phyloP scores from a whole-genome alignment of 2,797 vertebrate genomes.

The Thamnophis elegans region DNA sequence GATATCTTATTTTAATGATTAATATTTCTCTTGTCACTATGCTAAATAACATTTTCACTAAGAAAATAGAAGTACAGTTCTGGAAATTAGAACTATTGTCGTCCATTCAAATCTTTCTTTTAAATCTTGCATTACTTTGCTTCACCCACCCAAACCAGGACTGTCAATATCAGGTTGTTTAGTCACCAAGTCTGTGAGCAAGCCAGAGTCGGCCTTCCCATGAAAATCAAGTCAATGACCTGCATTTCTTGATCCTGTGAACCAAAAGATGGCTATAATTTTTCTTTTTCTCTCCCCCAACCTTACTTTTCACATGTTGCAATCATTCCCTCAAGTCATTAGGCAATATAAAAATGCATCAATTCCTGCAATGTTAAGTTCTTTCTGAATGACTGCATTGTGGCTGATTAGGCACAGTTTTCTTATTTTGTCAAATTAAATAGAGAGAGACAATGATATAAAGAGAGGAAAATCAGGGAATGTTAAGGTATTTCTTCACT shows the following conservation, averaged over 20 bases:
- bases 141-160: conserved; percentile 75
- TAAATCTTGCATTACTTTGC: conserved; percentile 83
- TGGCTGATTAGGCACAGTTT: conserved; percentile 86
- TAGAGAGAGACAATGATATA: conserved; percentile 67
- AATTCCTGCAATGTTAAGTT: conserved; percentile 83
- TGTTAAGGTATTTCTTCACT: conserved; percentile 82
- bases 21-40: conserved; percentile 38
- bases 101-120: conserved; percentile 84
- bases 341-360: conserved; percentile 86
- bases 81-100: conserved; percentile 91
- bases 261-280: conserved; percentile 81
- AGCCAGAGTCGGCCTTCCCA: conserved; percentile 86
- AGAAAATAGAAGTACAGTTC: conserved; percentile 53
- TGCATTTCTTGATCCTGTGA: conserved; percentile 80
- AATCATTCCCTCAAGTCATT: conserved; percentile 77
- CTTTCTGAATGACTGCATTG: conserved; percentile 89
- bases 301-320: conserved; percentile 83
- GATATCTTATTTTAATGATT: neutral
- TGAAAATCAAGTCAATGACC: conserved; percentile 96
- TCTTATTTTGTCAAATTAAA: conserved; percentile 54
- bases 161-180: conserved; percentile 82
- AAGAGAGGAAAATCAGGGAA: conserved; percentile 72
- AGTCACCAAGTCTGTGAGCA: conserved; percentile 77
- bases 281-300: conserved; percentile 74
- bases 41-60: neutral